phyloP scores from a whole-genome alignment of 1,140 invertebrate species.

The Eubasilissa regina region DNA sequence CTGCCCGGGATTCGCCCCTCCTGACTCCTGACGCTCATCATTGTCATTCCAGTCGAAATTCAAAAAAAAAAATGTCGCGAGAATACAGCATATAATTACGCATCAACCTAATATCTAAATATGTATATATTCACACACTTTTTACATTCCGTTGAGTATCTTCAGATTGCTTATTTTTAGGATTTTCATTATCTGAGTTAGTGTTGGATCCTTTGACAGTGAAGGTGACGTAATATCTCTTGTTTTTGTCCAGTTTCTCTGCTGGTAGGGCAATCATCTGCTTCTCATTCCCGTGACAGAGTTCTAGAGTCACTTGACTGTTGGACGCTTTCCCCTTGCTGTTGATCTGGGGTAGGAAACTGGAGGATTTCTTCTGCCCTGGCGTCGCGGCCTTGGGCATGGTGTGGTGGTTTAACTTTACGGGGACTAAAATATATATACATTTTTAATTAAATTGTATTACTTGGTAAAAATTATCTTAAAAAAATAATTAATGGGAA shows the following conservation, averaged over 20 bases:
- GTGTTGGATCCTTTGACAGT: slow-evolving; percentile 82
- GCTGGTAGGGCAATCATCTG: slow-evolving; percentile 89
- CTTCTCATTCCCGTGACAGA: slow-evolving; percentile 85
- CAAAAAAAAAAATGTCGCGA: too few relatives aligned
- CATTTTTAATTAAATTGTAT: neutral
- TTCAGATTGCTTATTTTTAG: slow-evolving; percentile 56
- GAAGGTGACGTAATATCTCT: slow-evolving; percentile 91
- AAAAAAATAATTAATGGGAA: too few relatives aligned
- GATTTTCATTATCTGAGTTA: slow-evolving; percentile 68
- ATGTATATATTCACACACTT: slow-evolving; percentile 51
- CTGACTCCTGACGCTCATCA: too few relatives aligned
- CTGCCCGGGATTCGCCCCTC: too few relatives aligned
- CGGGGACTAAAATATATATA: slow-evolving; percentile 74
- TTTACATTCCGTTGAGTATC: slow-evolving; percentile 56
- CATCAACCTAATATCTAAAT: too few relatives aligned
- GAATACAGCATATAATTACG: too few relatives aligned
- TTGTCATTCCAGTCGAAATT: too few relatives aligned
- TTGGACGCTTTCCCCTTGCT: slow-evolving; percentile 65
- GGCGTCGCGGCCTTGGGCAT: slow-evolving; percentile 77
- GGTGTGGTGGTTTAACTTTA: slow-evolving; percentile 81
- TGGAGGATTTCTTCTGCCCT: slow-evolving; percentile 68
- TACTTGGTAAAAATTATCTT: too few relatives aligned
- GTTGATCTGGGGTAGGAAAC: slow-evolving; percentile 76
- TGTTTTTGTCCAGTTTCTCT: slow-evolving; percentile 88
- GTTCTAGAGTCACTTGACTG: slow-evolving; percentile 80